These are phyloP conservation scores for Varecia variegata DNA, from an alignment of 2,797 vertebrate species.

Conservation along the genomic window DNA sequence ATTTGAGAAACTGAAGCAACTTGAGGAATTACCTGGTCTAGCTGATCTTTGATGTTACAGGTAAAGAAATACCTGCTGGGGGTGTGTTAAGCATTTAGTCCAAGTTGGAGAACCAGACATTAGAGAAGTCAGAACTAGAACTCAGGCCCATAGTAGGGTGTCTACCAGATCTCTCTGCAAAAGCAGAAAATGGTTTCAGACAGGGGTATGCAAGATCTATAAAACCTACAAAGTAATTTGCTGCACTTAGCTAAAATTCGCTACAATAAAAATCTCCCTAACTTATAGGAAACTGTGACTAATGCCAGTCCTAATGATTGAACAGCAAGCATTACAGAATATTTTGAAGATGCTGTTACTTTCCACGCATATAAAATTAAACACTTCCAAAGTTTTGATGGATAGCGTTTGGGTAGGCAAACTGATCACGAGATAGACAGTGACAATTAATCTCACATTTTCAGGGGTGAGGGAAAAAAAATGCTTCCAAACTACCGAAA, in stretches of 20 bases:
- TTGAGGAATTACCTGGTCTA: fast-evolving
- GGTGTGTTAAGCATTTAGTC: fast-evolving
- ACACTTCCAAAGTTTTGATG: not conserved
- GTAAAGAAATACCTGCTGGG: not conserved
- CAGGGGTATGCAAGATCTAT: fast-evolving
- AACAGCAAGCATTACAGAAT: fast-evolving
- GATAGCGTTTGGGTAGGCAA: not conserved
- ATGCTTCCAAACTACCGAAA: not conserved
- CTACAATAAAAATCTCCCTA: fast-evolving
- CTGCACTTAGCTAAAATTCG: fast-evolving
- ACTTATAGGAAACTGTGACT: not conserved
- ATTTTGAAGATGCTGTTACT: not conserved
- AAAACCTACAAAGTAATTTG: fast-evolving
- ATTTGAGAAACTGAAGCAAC: not conserved
- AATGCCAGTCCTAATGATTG: fast-evolving
- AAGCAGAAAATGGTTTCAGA: fast-evolving
- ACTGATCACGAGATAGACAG: not conserved
- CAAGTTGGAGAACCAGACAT: not conserved
- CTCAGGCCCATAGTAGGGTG: fast-evolving
- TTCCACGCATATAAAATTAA: fast-evolving
- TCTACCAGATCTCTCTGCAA: fast-evolving
- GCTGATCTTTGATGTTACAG: no score
- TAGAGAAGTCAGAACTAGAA: no score
- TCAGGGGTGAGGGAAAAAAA: not conserved
- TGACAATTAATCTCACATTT: not conserved